phyloP scores from a whole-genome alignment of 2,888 invertebrate species.

The Diarsia brunnea region DNA sequence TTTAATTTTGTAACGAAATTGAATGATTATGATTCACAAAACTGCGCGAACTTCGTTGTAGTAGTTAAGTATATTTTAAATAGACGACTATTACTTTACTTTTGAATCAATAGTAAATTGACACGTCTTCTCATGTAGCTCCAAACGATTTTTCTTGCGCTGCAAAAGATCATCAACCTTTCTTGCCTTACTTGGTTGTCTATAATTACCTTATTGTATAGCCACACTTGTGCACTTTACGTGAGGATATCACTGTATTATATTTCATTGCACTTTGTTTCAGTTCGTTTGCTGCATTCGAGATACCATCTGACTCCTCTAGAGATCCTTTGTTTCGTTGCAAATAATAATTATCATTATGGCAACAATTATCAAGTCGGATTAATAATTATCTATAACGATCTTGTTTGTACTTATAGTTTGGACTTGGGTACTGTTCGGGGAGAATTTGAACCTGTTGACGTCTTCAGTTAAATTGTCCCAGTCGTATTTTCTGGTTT shows the following conservation, averaged over 20 bases:
- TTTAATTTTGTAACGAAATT: neutral
- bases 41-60: neutral
- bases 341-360: conserved; percentile 73
- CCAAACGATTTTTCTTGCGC: neutral
- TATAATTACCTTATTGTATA: neutral
- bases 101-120: neutral
- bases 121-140: no score
- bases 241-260: conserved; percentile 12
- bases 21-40: neutral
- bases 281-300: conserved; percentile 40
- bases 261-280: conserved; percentile 55
- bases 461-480: neutral
- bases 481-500: neutral
- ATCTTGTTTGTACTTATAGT: conserved; percentile 58
- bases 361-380: conserved; percentile 72
- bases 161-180: neutral
- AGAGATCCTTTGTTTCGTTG: conserved; percentile 76
- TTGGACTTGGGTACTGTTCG: conserved; percentile 54
- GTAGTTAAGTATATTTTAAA: neutral
- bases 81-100: no score
- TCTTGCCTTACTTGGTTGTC: neutral
- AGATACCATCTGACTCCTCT: conserved; percentile 67
- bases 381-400: conserved; percentile 78
- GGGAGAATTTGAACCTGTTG: neutral
- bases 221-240: neutral